A percentile compares a stretch with the other conserved stretches of the same genome.
Evolutionary conservation across 1,140 invertebrate genomes (phyloP).

Genomic region (Monomorium pharaonis): DNA sequence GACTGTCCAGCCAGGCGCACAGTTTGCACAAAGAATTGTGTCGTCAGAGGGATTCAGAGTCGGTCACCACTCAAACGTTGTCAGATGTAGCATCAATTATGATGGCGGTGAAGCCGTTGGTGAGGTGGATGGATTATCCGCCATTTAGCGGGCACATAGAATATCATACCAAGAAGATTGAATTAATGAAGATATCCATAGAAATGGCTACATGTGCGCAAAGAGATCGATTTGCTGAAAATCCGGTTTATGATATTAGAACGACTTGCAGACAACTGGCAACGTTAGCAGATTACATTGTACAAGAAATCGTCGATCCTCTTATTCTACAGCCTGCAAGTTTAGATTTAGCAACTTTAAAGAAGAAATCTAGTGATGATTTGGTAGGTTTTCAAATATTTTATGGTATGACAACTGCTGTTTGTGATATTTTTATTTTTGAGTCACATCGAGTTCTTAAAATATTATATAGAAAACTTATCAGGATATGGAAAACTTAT

Average conservation of each 20-base stretch:
- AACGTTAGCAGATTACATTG: slow-evolving; percentile 93
- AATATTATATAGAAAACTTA: background rate
- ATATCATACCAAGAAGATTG: slow-evolving; percentile 88
- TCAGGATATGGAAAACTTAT: background rate
- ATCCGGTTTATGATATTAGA: slow-evolving; percentile 90
- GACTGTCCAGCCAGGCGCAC: slow-evolving; percentile 93
- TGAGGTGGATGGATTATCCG: slow-evolving; percentile 94
- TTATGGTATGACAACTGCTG: background rate
- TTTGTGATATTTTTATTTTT: background rate
- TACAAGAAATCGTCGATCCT: slow-evolving; percentile 94
- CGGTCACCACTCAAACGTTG: slow-evolving; percentile 92
- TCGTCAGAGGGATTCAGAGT: slow-evolving; percentile 87
- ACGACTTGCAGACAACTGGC: slow-evolving; percentile 90
- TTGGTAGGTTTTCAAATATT: slow-evolving; percentile 83
- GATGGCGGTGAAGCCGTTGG: slow-evolving; percentile 93
- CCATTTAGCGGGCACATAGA: slow-evolving; percentile 90
- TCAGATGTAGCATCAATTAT: slow-evolving; percentile 94
- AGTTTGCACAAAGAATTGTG: slow-evolving; percentile 91
- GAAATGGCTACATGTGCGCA: slow-evolving; percentile 95
- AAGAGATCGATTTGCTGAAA: slow-evolving; percentile 93
- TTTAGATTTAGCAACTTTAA: slow-evolving; percentile 93
- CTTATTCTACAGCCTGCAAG: slow-evolving; percentile 95
- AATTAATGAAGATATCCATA: slow-evolving; percentile 91
- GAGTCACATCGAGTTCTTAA: background rate
- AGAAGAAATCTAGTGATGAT: slow-evolving; percentile 92